Evolutionary conservation across 2,113 vertebrate genomes (phyloP), one percentile per base, ranked within the genome.

Genomic region (Anser brachyrhynchus): DNA sequence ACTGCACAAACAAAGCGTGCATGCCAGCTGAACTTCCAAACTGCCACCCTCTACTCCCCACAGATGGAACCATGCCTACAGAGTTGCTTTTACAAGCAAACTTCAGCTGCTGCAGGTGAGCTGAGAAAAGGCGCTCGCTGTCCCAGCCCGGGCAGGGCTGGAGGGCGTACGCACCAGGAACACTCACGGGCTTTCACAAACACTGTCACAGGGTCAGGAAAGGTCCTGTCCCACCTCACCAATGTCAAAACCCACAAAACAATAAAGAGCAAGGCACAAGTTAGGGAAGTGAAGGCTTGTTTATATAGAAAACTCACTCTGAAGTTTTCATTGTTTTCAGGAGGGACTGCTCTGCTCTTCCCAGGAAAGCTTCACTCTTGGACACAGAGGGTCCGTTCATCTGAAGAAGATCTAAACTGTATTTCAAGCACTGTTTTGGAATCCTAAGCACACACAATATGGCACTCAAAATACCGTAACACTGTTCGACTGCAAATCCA

Each of bases 161-260:
- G 39, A 22, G 20, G 0, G 2, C 1, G 1, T 1, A 3, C 25
- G 23, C 31, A 49, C 33, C 2, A 0, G 29, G 14, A 49, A 31
- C 78, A 15, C 3, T 0, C 19, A 2, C 0, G 9, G 43, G 23
- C 59, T 54, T 39, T 43, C 77, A 43, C 61, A 41, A 28, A 55
- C 31, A 28, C 79, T 52, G 10, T 22, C 58, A 39, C 9, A 2
- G 21, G 18, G 65, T 28, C 41, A 73, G 61, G 21, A 74, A 59
- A 44, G 26, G 33, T 46, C 72, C 55, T 49, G 49, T 28, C 55
- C 61, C 71, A 57, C 0, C 39, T 51, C 51, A 49, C 18, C 12
- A 9, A 23, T 11, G 33, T 33, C 69, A 75, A 83, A 76, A 84
- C 8, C 26, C 78, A 84, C 54, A 10, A 13, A 52, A 33, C 41